Conservation (phyloP, 2,797 vertebrate genomes). For the Atherinosoma microstoma region DNA sequence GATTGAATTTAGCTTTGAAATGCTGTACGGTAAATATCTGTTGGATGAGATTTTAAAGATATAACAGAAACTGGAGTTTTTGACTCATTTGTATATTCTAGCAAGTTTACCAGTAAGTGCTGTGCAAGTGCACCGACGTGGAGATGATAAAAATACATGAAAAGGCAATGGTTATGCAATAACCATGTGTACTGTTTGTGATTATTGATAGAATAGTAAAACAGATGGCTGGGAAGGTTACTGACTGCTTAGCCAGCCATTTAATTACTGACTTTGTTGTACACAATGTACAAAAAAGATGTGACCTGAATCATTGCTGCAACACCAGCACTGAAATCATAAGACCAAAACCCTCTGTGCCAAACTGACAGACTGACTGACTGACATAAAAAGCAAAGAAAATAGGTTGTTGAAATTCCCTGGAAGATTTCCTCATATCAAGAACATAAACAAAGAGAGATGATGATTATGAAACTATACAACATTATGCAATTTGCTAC, state of each 20-base stretch:
- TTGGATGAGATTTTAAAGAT: background rate
- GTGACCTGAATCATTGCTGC: background rate
- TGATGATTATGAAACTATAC: background rate
- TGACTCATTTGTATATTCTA: background rate
- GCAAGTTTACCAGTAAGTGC: background rate
- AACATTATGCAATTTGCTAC: background rate
- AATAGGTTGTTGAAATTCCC: background rate
- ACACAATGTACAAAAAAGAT: background rate
- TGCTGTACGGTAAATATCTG: background rate
- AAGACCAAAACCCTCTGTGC: background rate
- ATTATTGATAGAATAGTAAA: constrained; percentile 24
- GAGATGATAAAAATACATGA: background rate
- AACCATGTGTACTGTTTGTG: constrained; percentile 13
- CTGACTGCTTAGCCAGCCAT: constrained; percentile 2
- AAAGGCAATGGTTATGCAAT: constrained; percentile 17
- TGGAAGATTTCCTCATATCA: background rate
- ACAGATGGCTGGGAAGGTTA: constrained; percentile 15
- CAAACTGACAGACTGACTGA: background rate
- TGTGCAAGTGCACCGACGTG: constrained; percentile 9
- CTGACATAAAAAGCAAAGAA: background rate
- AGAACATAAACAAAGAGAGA: too few relatives aligned
- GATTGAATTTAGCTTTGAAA: constrained; percentile 3
- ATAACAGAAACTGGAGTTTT: background rate
- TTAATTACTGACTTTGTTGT: constrained; percentile 5
- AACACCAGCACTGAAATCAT: background rate